Percentiles rank a stretch among this genome's conserved stretches.
Conservation (phyloP, 2,113 vertebrate species). For the Cochlearius cochlearius region DNA sequence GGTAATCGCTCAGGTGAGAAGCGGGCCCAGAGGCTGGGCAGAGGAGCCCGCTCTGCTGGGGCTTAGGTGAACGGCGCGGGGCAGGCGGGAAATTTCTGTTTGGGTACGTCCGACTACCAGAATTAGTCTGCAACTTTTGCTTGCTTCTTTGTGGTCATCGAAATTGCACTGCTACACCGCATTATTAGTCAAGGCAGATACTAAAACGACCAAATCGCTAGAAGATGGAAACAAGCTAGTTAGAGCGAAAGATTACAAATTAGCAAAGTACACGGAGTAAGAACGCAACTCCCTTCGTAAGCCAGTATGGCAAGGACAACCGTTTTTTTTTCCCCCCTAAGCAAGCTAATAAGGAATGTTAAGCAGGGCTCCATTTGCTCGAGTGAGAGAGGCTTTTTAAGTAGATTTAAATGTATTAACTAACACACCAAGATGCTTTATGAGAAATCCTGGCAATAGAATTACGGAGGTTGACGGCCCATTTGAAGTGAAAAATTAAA, state of each 20-base stretch:
- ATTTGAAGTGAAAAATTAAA: slow-evolving; percentile 24
- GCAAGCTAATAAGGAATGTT: slow-evolving; percentile 63
- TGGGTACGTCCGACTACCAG: background rate
- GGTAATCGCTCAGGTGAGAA: background rate
- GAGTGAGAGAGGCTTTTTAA: slow-evolving; percentile 45
- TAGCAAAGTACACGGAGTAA: slow-evolving; percentile 31
- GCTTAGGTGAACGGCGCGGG: background rate
- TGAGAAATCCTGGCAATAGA: slow-evolving; percentile 50
- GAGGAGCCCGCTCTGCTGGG: background rate
- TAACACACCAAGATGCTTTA: slow-evolving; percentile 45
- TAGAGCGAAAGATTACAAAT: slow-evolving; percentile 34
- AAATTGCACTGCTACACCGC: background rate
- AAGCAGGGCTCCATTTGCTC: slow-evolving; percentile 55
- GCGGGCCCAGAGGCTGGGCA: background rate
- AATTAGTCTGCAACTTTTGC: slow-evolving; percentile 47
- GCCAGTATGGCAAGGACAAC: slow-evolving; percentile 31
- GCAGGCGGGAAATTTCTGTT: background rate
- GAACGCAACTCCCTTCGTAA: slow-evolving; percentile 43
- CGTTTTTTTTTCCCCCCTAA: background rate
- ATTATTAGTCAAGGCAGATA: slow-evolving; percentile 40
- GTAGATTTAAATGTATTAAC: slow-evolving; percentile 67
- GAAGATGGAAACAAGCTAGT: slow-evolving; percentile 39
- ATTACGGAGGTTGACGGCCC: slow-evolving; percentile 47
- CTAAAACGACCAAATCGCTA: background rate
- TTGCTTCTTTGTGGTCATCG: slow-evolving; percentile 3